Base-by-base conservation (phyloP, 2,888 invertebrate species). In the Papilio demoleus region DNA sequence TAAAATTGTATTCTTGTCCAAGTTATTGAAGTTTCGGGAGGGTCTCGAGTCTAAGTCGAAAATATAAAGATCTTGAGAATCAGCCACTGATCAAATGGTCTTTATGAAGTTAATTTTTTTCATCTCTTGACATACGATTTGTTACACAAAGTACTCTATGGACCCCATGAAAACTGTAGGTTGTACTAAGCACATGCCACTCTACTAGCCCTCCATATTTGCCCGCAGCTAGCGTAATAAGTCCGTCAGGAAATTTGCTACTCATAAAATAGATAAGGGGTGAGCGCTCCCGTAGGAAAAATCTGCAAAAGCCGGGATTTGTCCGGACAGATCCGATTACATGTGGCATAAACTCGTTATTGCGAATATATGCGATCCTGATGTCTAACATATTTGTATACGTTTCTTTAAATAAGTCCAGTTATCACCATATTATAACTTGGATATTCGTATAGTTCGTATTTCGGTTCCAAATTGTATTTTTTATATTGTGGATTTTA, bases 241-340 rank as follows among this genome's bases (percentile, higher is more conserved):
- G 68, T 70, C 65, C 68, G 70, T 38, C 68, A 71, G 75, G 73
- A 74, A 72, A 74, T 75, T 75, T 74, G 72, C 71, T 70, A 70
- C 70, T 70, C 71, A 73, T 74, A 74, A 72, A 74, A 61, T 71
- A 71, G 73, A 74, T 76, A 71, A 72, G 73, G 71, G 71, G 72
- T 69, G 70, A 74, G 61, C 68, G 61, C 47, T 73, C 68, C 70
- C 70, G 59, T 40, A 66, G 67, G 65, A 72, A 71, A 71, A 73
- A 72, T 75, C 72, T 72, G 72, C 70, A 70, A 71, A 68, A 69
- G 73, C 40, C 65, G 68, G 68, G 74, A 73, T 75, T 71, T 70
- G 70, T 66, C 61, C 73, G 70, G 71, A 74, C 71, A 71, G 72
- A 73, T 72, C 71, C 73, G 73, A 70, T 73, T 69, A 67, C 68